Evolutionary conservation across 2,113 vertebrate genomes (phyloP).

Genomic region (Donacobius atricapilla): DNA sequence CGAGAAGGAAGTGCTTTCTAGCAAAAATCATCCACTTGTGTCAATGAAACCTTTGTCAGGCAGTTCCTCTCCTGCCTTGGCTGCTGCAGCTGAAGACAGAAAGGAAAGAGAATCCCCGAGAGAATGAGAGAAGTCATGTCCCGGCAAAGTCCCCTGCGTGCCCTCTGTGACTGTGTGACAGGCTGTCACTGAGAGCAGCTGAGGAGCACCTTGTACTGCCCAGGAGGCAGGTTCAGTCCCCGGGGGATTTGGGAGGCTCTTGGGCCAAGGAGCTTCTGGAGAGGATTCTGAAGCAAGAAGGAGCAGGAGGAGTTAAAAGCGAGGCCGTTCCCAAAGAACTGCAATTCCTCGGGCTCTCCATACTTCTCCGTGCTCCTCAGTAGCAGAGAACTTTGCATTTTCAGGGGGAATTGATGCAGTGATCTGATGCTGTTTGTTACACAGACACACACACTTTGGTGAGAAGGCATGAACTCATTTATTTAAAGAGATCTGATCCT

Average conservation of each 20-base stretch:
- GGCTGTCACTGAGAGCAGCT: neutral
- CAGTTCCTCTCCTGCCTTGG: slow-evolving; percentile 43
- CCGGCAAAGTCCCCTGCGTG: slow-evolving; percentile 47
- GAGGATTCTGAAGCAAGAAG: neutral
- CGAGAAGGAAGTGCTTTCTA: slow-evolving; percentile 73
- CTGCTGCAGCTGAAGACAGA: slow-evolving; percentile 58
- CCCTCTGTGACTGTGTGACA: slow-evolving; percentile 33
- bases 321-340: neutral
- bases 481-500: too few species aligned
- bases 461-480: too few species aligned
- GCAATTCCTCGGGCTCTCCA: neutral
- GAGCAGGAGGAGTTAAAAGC: neutral
- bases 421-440: too few species aligned
- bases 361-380: neutral
- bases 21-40: slow-evolving; percentile 66
- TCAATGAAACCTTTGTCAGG: slow-evolving; percentile 76
- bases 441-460: too few species aligned
- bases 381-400: neutral
- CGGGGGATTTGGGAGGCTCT: neutral
- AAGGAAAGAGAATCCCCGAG: slow-evolving; percentile 50
- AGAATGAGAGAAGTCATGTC: slow-evolving; percentile 46
- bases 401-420: neutral
- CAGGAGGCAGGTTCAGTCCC: neutral
- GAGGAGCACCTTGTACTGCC: neutral
- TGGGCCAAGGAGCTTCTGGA: neutral